Base-by-base conservation (phyloP, 2,888 invertebrate genomes). In the Drosophila planitibia region DNA sequence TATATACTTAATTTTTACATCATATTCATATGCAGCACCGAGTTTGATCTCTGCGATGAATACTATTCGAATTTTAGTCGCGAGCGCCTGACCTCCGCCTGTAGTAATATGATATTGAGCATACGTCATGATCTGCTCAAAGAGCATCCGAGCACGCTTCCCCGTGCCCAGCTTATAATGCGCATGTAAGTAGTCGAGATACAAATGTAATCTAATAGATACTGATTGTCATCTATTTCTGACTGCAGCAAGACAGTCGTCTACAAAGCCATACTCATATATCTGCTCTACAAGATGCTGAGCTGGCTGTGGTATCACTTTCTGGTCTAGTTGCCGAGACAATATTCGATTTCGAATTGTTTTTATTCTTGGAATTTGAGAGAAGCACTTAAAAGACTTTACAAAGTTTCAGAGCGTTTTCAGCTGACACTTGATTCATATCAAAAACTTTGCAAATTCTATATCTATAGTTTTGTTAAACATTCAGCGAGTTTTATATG, bases 101-200 rank as follows among this genome's bases (percentile, higher is more conserved):
- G 76, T n/a, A 32, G 19, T 0, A 58, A 58, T 1, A 91, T 90
- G 91, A 55, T 84, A 3, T 22, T 51, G 0, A 89, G 85, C 59
- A 79, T 90, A n/a, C 79, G 91, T 0, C 63, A 76, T 14, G 70
- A 90, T 37, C 52, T 87, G n/a, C 65, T 91, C 0, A 78, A 82
- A 12, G 91, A 91, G 70, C 73, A 91, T 55, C 83, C 81, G 0
- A 62, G 58, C 3, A 83, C 88, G 0, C 19, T 91, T 33, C 14
- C 7, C 1, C 76, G 57, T 4, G 74, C 91, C 0, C 75, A 70
- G 59, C 35, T n/a, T 4, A 63, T 91, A 10, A 25, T 82, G 1
- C 60, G 57, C 58, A 47, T 80, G 91, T 91, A 74, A 77, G 91
- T 82, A 9, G 16, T 25, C 7, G 25, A 37, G 7, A 10, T 14